Conservation (phyloP, 2,888 invertebrate species). For the Apoderus coryli region DNA sequence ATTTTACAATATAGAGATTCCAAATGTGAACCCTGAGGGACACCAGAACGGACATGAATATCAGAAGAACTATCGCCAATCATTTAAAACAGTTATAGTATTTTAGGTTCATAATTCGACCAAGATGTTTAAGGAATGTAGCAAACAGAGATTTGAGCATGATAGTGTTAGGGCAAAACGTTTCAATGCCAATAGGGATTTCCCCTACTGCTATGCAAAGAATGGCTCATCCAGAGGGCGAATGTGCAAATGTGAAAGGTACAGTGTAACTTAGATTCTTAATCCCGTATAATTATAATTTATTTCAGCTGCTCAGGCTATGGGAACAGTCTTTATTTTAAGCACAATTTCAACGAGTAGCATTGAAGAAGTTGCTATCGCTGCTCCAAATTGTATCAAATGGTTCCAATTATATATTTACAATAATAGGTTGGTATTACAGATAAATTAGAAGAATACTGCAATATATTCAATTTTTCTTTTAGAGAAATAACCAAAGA, state of each 20-base stretch:
- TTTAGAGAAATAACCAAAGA: slow-evolving; percentile 49
- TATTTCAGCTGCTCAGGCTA: slow-evolving; percentile 56
- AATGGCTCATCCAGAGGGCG: slow-evolving; percentile 83
- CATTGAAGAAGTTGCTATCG: slow-evolving; percentile 72
- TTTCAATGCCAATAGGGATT: slow-evolving; percentile 64
- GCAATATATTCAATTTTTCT: slow-evolving; percentile 12
- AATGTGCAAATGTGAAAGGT: slow-evolving; percentile 70
- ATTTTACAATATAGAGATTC: slow-evolving; percentile 1
- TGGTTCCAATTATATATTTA: slow-evolving; percentile 93
- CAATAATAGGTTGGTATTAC: slow-evolving; percentile 57
- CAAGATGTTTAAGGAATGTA: slow-evolving; percentile 63
- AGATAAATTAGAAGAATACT: not conserved
- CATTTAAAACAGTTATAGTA: too few species aligned
- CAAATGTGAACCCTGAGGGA: too few species aligned
- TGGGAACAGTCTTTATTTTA: slow-evolving; percentile 62
- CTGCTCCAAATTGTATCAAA: slow-evolving; percentile 58
- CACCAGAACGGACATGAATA: too few species aligned
- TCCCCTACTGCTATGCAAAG: slow-evolving; percentile 85
- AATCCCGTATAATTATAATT: not conserved
- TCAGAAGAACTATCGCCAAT: too few species aligned
- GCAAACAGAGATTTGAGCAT: slow-evolving; percentile 46
- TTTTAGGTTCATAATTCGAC: slow-evolving; percentile 64
- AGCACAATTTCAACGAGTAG: slow-evolving; percentile 80
- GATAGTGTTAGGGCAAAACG: slow-evolving; percentile 45
- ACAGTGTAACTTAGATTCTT: slow-evolving; percentile 15